A percentile compares a stretch with the other conserved stretches of the same genome.
Conservation (phyloP, 2,888 invertebrate genomes). For the Lottia gigantea region DNA sequence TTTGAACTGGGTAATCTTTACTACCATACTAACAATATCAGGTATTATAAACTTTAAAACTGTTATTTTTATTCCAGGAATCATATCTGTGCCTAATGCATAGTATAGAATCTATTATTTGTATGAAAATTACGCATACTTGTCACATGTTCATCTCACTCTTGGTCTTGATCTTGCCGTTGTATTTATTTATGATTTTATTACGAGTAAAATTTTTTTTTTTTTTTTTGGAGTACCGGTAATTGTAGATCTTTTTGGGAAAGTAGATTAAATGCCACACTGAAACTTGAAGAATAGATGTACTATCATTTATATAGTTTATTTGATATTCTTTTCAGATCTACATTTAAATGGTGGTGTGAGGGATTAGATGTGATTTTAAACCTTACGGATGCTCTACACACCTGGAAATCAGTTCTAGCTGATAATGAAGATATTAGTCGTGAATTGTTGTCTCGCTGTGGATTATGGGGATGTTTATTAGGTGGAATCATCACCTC, state of each 20-base stretch:
- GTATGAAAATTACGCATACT: too few relatives aligned
- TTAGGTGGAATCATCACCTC: slow-evolving; percentile 63
- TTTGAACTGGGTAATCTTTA: slow-evolving; percentile 65
- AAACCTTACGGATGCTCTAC: slow-evolving; percentile 54
- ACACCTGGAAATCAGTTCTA: slow-evolving; percentile 53
- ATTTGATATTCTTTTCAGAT: slow-evolving; percentile 37
- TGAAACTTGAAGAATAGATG: too few relatives aligned
- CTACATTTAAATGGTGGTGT: slow-evolving; percentile 64
- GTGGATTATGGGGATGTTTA: slow-evolving; percentile 68
- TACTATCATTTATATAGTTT: too few relatives aligned
- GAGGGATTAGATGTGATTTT: slow-evolving; percentile 62
- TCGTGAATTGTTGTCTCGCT: slow-evolving; percentile 53
- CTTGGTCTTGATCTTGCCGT: too few relatives aligned
- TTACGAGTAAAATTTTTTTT: too few relatives aligned
- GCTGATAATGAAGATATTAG: slow-evolving; percentile 48
- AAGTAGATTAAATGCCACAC: too few relatives aligned
- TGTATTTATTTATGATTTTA: too few relatives aligned
- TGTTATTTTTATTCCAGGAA: background rate
- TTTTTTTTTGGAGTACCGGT: too few relatives aligned
- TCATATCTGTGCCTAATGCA: background rate
- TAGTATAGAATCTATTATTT: too few relatives aligned
- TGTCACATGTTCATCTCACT: too few relatives aligned
- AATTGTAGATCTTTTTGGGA: too few relatives aligned
- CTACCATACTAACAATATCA: slow-evolving; percentile 59
- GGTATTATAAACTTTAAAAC: slow-evolving; percentile 34